A percentile compares a stretch with the other conserved stretches of the same genome.
phyloP scores from a whole-genome alignment of 2,888 invertebrate genomes.

The Leptinotarsa juncta region DNA sequence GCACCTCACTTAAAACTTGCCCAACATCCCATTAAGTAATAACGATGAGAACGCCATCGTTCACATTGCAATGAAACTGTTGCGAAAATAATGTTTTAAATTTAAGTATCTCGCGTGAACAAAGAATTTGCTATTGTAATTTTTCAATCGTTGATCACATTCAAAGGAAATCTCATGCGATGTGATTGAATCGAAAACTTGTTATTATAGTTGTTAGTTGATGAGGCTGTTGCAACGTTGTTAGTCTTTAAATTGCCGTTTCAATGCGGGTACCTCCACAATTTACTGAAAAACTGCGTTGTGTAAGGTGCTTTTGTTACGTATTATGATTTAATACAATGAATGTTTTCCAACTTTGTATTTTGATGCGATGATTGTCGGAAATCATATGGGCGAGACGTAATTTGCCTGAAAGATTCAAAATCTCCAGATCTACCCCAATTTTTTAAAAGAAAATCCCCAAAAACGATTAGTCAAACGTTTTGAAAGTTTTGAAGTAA shows the following conservation, averaged over 20 bases:
- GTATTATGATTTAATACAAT: background rate
- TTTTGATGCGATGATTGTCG: too few species aligned
- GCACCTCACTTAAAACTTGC: slow-evolving; percentile 2
- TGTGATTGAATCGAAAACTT: background rate
- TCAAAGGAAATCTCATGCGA: background rate
- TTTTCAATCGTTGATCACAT: background rate
- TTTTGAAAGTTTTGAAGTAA: too few species aligned
- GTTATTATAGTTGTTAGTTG: background rate
- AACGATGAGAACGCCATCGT: slow-evolving; percentile 11
- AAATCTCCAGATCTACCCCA: too few species aligned
- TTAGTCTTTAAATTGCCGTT: background rate
- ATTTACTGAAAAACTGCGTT: background rate
- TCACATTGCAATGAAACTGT: background rate
- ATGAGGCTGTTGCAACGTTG: background rate
- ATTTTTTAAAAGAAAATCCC: too few species aligned
- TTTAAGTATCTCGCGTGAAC: background rate
- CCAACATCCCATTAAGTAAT: slow-evolving; percentile 3
- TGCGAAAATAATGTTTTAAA: slow-evolving; percentile 4
- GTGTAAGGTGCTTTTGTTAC: background rate
- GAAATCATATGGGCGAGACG: too few species aligned
- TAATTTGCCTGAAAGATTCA: too few species aligned
- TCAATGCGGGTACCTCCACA: slow-evolving; percentile 16
- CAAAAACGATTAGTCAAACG: too few species aligned
- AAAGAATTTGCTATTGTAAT: background rate
- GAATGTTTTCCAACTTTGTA: background rate